Conservation (phyloP, 2,888 invertebrate species). For the Gisinianus flammeolus region DNA sequence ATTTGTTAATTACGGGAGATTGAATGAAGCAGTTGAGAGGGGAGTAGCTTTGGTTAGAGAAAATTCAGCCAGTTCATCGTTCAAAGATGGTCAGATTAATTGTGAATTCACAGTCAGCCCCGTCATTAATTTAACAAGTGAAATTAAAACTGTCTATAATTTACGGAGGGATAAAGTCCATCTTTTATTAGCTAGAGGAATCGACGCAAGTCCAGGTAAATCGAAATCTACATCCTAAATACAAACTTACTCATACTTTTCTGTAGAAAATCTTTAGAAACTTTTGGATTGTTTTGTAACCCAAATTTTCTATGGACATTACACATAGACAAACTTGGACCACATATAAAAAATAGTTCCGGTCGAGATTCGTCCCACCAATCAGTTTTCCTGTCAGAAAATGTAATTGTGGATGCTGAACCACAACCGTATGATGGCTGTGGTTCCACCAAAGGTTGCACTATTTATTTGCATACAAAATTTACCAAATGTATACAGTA, state of each 20-base stretch:
- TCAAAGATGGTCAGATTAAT: not conserved
- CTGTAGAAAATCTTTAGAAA: too few species aligned
- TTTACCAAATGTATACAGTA: too few species aligned
- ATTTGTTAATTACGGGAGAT: not conserved
- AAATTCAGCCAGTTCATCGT: not conserved
- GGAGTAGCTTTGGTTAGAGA: not conserved
- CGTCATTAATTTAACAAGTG: not conserved
- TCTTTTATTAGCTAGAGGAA: not conserved
- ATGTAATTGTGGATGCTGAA: not conserved
- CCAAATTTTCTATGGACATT: not conserved
- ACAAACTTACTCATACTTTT: too few species aligned
- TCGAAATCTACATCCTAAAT: not conserved
- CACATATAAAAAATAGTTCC: too few species aligned
- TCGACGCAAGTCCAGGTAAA: not conserved
- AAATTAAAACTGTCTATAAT: not conserved
- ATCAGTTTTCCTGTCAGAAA: not conserved
- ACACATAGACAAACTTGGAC: not conserved
- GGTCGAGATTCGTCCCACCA: not conserved
- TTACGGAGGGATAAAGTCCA: not conserved
- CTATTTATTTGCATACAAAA: too few species aligned
- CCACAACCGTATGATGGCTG: not conserved
- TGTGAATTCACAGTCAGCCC: not conserved
- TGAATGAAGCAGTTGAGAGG: not conserved
- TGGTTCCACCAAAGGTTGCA: not conserved
- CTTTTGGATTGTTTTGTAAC: not conserved